Evolutionary conservation across 2,888 invertebrate genomes (phyloP).

Genomic region (Altica lythri): DNA sequence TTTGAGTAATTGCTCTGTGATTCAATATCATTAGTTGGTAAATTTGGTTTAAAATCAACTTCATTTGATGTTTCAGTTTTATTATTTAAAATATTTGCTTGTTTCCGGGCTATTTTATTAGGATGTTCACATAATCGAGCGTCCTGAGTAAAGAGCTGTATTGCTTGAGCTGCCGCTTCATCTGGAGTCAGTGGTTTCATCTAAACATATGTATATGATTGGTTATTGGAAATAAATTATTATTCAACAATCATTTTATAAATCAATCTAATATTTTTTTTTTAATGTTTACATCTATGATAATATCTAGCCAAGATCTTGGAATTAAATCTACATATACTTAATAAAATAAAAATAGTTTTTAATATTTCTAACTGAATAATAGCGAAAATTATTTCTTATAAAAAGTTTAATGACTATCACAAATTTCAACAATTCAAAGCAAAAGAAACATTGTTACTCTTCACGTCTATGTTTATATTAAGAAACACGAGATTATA

Average conservation of each 20-base stretch:
- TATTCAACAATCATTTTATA: too few relatives aligned
- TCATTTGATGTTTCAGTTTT: conserved; percentile 29
- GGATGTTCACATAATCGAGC: conserved; percentile 81
- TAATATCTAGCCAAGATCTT: background rate
- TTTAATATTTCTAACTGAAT: background rate
- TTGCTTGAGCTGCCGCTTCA: conserved; percentile 88
- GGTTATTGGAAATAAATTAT: too few relatives aligned
- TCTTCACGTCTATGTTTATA: too few relatives aligned
- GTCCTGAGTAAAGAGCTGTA: conserved; percentile 83
- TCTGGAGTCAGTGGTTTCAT: conserved; percentile 78
- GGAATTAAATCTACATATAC: background rate
- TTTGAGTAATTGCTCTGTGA: conserved; percentile 44
- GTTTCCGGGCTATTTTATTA: conserved; percentile 73
- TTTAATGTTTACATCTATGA: background rate
- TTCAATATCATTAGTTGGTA: conserved; percentile 47
- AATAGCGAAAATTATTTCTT: conserved; percentile 12
- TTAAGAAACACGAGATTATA: too few relatives aligned
- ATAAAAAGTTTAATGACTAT: background rate
- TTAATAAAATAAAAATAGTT: background rate
- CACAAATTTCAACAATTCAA: too few relatives aligned
- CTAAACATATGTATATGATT: conserved; percentile 59
- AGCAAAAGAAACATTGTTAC: too few relatives aligned
- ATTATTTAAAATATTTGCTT: conserved; percentile 37
- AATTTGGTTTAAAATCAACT: conserved; percentile 27
- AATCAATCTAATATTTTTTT: too few relatives aligned